These are phyloP conservation scores for Myzus persicae DNA, from an alignment of 1,140 invertebrate genomes.

Conservation along the genomic window DNA sequence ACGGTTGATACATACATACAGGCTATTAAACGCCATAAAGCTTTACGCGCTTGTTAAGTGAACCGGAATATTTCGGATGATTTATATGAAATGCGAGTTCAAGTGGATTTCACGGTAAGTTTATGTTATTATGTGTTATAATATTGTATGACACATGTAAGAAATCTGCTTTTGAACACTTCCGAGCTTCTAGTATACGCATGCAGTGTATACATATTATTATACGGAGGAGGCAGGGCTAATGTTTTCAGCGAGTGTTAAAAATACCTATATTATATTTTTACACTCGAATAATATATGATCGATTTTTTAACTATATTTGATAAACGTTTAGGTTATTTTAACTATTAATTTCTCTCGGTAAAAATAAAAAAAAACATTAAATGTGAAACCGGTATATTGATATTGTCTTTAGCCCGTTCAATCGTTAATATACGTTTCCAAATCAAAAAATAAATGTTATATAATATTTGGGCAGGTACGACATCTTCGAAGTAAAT, in stretches of 20 bases:
- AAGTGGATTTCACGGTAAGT: constrained; percentile 7
- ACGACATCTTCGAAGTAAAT: not conserved
- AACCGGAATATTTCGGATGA: constrained; percentile 3
- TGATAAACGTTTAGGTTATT: not conserved
- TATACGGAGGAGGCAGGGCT: not conserved
- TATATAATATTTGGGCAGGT: not conserved
- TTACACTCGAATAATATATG: not conserved
- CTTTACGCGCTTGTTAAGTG: constrained; percentile 9
- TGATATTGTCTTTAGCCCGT: not conserved
- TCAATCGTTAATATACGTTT: not conserved
- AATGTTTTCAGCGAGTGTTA: not conserved
- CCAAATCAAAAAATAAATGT: not conserved
- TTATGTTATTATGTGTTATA: not conserved
- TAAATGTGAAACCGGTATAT: not conserved
- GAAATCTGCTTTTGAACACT: not conserved
- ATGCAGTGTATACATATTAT: not conserved
- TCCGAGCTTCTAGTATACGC: not conserved
- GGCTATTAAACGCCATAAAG: not conserved
- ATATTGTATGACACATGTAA: not conserved
- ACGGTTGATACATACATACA: not conserved
- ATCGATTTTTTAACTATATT: not conserved
- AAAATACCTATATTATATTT: not conserved
- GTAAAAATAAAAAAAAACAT: not conserved
- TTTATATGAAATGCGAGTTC: constrained; percentile 12
- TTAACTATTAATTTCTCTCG: not conserved